Evolutionary conservation across 2,888 invertebrate genomes (phyloP).

Genomic region (Drosophila mimetica): DNA sequence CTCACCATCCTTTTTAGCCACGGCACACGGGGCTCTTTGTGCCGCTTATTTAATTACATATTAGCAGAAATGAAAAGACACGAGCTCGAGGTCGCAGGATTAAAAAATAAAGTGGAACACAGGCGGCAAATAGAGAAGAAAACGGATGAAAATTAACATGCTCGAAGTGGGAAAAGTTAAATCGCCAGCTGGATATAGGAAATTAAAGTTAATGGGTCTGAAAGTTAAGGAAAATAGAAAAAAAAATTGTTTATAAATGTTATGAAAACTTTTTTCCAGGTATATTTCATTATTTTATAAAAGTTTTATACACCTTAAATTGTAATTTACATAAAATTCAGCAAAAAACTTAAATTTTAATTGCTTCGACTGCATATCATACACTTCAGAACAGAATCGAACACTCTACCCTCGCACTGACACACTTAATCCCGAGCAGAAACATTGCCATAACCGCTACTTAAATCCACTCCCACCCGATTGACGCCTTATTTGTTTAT

Average conservation of each 20-base stretch:
- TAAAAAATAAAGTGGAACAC: conserved; percentile 52
- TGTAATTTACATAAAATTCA: too few relatives aligned
- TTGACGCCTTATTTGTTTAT: conserved; percentile 62
- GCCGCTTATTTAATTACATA: conserved; percentile 78
- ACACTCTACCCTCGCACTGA: not conserved
- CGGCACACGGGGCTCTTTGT: conserved; percentile 56
- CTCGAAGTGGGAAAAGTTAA: not conserved
- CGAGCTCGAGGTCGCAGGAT: conserved; percentile 28
- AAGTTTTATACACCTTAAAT: too few relatives aligned
- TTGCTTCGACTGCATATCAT: not conserved
- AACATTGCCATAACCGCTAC: conserved; percentile 33
- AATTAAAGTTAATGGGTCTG: not conserved
- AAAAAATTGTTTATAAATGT: too few relatives aligned
- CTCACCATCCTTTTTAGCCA: conserved; percentile 49
- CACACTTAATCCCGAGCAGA: conserved; percentile 23
- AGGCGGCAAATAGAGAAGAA: conserved; percentile 9
- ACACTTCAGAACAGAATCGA: not conserved
- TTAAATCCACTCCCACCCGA: conserved; percentile 23
- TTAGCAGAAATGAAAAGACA: conserved; percentile 61
- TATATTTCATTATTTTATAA: too few relatives aligned
- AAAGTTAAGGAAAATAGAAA: too few relatives aligned
- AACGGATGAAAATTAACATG: conserved; percentile 2
- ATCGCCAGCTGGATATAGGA: not conserved
- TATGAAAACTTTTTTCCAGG: too few relatives aligned
- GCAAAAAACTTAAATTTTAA: not conserved